Conservation (phyloP, 2,888 invertebrate genomes). For the Tryphoninae sp. region DNA sequence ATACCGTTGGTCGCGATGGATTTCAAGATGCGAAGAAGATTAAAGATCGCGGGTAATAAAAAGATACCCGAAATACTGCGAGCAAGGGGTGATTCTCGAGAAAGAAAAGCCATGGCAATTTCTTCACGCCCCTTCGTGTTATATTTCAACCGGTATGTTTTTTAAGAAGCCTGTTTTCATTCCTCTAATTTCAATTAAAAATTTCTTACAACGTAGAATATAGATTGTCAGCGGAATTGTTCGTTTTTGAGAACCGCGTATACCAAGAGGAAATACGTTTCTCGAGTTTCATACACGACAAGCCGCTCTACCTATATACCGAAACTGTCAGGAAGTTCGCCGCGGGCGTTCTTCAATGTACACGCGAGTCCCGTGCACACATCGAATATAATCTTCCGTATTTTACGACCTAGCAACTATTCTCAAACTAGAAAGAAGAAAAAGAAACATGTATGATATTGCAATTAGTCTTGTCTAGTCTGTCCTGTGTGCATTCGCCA, state of each 20-base stretch:
- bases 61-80: constrained; percentile 26
- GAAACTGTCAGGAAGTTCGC: not conserved
- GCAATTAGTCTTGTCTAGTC: not conserved
- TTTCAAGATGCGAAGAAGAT: constrained; percentile 30
- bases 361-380: not conserved
- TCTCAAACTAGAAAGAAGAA: not conserved
- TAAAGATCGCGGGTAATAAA: constrained; percentile 37
- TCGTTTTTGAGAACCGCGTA: not conserved
- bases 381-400: not conserved
- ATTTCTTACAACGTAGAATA: not conserved
- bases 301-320: not conserved
- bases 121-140: not conserved
- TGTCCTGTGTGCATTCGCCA: not conserved
- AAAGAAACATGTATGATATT: not conserved
- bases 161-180: not conserved
- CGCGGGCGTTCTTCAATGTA: not conserved
- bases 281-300: not conserved
- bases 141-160: not conserved
- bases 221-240: not conserved
- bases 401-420: not conserved
- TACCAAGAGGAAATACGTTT: not conserved
- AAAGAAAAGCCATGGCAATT: not conserved
- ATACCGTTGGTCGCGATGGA: constrained; percentile 58
- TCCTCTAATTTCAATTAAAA: not conserved
- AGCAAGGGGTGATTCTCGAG: constrained; percentile 16